Conservation (phyloP, 2,888 invertebrate species). For the Limnephilus rhombicus region DNA sequence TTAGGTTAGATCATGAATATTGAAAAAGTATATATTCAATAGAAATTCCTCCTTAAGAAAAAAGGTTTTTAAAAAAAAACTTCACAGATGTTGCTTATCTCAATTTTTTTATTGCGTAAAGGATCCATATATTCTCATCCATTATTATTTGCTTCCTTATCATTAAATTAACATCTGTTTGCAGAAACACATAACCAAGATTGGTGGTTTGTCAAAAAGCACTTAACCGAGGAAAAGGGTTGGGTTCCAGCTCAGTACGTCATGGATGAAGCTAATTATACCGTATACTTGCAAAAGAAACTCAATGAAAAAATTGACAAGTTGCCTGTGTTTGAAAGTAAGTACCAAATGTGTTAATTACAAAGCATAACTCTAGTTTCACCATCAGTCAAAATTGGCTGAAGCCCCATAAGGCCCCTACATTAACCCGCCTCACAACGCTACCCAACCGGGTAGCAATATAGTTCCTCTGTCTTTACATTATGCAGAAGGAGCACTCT, state of each 20-base stretch:
- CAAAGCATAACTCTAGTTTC: not conserved
- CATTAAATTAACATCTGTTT: conserved; percentile 32
- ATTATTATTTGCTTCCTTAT: not conserved
- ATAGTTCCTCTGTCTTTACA: too few relatives aligned
- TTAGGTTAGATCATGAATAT: too few relatives aligned
- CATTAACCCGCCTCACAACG: too few relatives aligned
- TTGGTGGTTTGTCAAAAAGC: conserved; percentile 96
- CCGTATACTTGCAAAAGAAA: conserved; percentile 90
- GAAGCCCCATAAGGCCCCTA: too few relatives aligned
- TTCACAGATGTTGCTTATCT: not conserved
- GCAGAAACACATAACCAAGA: conserved; percentile 89
- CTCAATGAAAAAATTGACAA: conserved; percentile 94
- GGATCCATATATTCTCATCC: not conserved
- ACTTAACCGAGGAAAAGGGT: conserved; percentile 93
- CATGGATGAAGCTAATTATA: conserved; percentile 89
- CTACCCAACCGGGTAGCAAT: too few relatives aligned
- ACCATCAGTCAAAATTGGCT: too few relatives aligned
- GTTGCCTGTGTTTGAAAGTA: conserved; percentile 94
- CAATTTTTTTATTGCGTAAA: not conserved
- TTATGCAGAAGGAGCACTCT: too few relatives aligned
- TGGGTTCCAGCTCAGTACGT: conserved; percentile 95
- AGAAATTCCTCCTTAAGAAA: too few relatives aligned
- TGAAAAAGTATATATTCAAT: too few relatives aligned
- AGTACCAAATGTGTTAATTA: conserved; percentile 71
- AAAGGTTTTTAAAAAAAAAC: too few relatives aligned